Evolutionary conservation across 2,888 invertebrate genomes (phyloP), one percentile per base, ranked within the genome.

Genomic region (Drosophila prolongata): DNA sequence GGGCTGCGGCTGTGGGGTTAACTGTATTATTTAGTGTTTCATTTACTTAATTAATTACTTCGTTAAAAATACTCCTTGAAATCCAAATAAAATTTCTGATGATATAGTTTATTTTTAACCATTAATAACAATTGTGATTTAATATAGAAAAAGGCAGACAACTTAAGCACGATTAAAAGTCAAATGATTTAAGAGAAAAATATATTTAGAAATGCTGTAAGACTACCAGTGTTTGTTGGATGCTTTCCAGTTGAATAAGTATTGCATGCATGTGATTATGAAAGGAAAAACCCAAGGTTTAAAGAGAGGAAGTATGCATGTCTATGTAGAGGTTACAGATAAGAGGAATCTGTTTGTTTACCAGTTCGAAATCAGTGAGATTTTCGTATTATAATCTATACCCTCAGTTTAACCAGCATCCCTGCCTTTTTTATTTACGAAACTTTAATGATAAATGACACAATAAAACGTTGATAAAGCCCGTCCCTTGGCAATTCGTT

Each of bases 191-290:
- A 43, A 1, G 13, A 13, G 6, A 2, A 27, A 50, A 34, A 10
- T 62, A 62, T 62, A 27, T 62, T 49, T 59, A 59, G 62, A 62
- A 59, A 27, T 16, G 40, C 19, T 37, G 11, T 27, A 35, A 35
- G 24, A 62, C 46, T 40, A 30, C 8, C 10, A 35, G 16, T 35
- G 27, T 43, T 34, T 62, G 35, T 62, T 58, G 58, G 47, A 56
- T 19, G 44, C n/a, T 16, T 56, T 61, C 46, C 61, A 62, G 34
- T 35, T 58, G 11, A 13, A 58, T 58, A 49, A 58, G 14, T 54
- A 54, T n/a, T 27, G 14, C 34, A 13, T 24, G 11, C 13, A 16
- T 24, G 24, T 24, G 58, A 58, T 47, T 9, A 35, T 42, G 13
- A 35, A 35, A 13, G 16, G 2, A 19, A 5, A 44, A 16, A 10